phyloP scores from a whole-genome alignment of 2,888 invertebrate genomes.

The Stenodema calcarata region DNA sequence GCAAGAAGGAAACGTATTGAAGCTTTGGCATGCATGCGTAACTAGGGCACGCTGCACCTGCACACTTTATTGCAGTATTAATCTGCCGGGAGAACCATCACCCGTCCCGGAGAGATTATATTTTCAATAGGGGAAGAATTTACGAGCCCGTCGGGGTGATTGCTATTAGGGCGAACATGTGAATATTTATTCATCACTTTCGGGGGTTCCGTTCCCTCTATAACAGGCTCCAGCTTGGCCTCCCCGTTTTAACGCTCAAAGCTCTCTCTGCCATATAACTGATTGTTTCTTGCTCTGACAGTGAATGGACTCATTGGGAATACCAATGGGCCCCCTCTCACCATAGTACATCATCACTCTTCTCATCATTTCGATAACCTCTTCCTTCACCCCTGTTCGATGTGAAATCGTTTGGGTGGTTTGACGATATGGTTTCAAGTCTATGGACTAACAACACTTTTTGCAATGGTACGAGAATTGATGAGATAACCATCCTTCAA shows the following conservation, averaged over 20 bases:
- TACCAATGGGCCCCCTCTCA: not conserved
- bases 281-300: constrained; percentile 37
- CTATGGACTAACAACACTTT: no score
- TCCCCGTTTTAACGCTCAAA: constrained; percentile 4
- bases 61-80: constrained; percentile 47
- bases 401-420: no score
- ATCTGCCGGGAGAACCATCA: constrained; percentile 8
- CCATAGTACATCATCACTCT: not conserved
- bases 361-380: constrained; percentile 7
- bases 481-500: no score
- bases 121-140: constrained; percentile 49
- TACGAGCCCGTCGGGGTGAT: constrained; percentile 46
- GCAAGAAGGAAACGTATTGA: not conserved
- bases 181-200: constrained; percentile 47
- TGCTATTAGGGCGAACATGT: constrained; percentile 43
- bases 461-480: no score
- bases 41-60: constrained; percentile 32
- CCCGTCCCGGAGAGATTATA: constrained; percentile 43
- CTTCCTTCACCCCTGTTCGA: not conserved
- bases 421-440: no score
- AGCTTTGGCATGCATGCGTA: constrained; percentile 38
- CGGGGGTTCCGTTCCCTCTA: constrained; percentile 9
- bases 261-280: constrained; percentile 28
- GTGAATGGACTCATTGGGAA: constrained; percentile 30
- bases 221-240: not conserved